phyloP scores from a whole-genome alignment of 2,888 invertebrate species.

The Gari tellinella region DNA sequence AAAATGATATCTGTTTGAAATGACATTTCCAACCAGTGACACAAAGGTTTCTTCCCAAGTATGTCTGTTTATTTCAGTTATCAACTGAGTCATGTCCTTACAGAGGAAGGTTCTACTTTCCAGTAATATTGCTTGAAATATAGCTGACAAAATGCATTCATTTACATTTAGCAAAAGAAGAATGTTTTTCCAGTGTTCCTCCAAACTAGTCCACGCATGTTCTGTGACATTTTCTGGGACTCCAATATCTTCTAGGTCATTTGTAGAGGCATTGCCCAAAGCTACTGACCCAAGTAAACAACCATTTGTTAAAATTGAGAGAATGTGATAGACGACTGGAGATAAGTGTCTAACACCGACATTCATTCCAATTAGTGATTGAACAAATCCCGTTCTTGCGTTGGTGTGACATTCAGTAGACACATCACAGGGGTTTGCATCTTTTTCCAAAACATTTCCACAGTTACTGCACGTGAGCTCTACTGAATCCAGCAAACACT shows the following conservation, averaged over 20 bases:
- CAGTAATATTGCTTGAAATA: conserved; percentile 20
- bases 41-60: conserved; percentile 27
- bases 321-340: conserved; percentile 10
- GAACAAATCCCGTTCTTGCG: too few relatives aligned
- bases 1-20: conserved; percentile 14
- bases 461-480: too few relatives aligned
- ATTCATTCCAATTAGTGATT: too few relatives aligned
- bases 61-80: neutral
- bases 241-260: neutral
- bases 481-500: too few relatives aligned
- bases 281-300: conserved; percentile 35
- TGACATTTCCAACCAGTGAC: neutral
- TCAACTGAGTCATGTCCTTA: neutral
- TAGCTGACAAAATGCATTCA: conserved; percentile 2
- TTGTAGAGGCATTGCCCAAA: conserved; percentile 3
- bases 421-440: too few relatives aligned
- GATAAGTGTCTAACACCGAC: conserved; percentile 16
- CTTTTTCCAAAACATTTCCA: too few relatives aligned
- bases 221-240: neutral
- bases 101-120: conserved; percentile 3
- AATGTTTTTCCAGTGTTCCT: conserved; percentile 17
- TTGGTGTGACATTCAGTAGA: too few relatives aligned
- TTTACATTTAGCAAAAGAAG: conserved; percentile 15
- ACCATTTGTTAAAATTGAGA: conserved; percentile 27
- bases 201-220: neutral